Percentiles rank a stretch among this genome's conserved stretches.
These are phyloP conservation scores for Sphaerophoria rueppellii DNA, from an alignment of 2,888 invertebrate genomes.

Conservation along the genomic window DNA sequence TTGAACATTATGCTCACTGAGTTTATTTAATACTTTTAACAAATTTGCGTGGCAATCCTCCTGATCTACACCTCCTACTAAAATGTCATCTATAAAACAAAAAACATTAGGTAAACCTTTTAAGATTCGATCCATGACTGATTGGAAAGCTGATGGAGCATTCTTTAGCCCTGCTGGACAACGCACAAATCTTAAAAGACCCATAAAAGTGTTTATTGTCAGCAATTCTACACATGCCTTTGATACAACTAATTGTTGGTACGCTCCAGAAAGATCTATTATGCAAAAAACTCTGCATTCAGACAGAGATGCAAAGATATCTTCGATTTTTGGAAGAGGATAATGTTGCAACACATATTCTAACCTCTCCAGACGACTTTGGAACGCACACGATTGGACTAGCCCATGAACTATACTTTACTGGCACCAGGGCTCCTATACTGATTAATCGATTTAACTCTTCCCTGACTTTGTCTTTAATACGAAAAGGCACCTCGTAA, in stretches of 20 bases:
- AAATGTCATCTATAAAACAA: conserved; percentile 22
- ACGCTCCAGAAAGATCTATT: background rate
- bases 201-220: conserved; percentile 13
- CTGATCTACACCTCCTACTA: conserved; percentile 9
- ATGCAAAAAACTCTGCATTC: conserved; percentile 7
- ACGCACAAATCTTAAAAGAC: background rate
- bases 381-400: conserved; percentile 1
- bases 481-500: conserved; percentile 9
- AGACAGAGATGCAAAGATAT: conserved; percentile 7
- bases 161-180: background rate
- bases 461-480: conserved; percentile 23
- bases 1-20: conserved; percentile 29
- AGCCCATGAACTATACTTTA: conserved; percentile 7
- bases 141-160: background rate
- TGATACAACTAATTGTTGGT: conserved; percentile 7
- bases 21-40: conserved; percentile 18
- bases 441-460: too few relatives aligned
- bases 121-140: conserved; percentile 19
- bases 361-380: conserved; percentile 2
- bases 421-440: conserved; percentile 1
- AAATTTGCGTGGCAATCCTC: conserved; percentile 30
- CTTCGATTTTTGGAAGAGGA: conserved; percentile 11
- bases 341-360: conserved; percentile 25
- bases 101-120: background rate
- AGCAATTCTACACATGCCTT: background rate